A percentile compares a stretch with the other conserved stretches of the same genome.
Evolutionary conservation across 1,140 invertebrate genomes (phyloP).

Genomic region (Globodera ellingtonae): DNA sequence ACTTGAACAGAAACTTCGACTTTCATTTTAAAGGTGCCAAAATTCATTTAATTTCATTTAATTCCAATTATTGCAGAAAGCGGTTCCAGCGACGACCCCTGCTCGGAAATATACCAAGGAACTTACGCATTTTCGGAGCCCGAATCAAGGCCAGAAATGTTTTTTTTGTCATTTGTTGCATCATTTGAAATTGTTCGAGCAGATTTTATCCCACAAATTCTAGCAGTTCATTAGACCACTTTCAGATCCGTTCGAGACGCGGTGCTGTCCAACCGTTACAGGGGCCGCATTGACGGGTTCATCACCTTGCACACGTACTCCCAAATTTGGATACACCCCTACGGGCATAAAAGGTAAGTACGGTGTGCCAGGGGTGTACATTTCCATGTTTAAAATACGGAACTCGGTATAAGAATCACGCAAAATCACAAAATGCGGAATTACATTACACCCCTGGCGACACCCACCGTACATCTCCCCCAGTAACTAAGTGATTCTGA

Average conservation of each 20-base stretch:
- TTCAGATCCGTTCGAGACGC: conserved; percentile 56
- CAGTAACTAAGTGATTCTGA: neutral
- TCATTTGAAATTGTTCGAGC: too few relatives aligned
- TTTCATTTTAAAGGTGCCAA: conserved; percentile 59
- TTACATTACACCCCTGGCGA: too few relatives aligned
- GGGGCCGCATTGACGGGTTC: conserved; percentile 59
- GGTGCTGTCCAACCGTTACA: conserved; percentile 57
- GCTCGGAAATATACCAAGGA: conserved; percentile 64
- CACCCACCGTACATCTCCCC: too few relatives aligned
- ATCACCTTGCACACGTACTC: conserved; percentile 65
- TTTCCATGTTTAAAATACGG: too few relatives aligned
- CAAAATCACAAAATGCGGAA: too few relatives aligned
- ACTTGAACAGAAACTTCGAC: conserved; percentile 63
- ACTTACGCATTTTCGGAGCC: conserved; percentile 61
- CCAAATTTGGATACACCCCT: conserved; percentile 66
- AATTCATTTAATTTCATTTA: conserved; percentile 8
- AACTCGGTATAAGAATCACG: too few relatives aligned
- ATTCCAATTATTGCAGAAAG: conserved; percentile 42
- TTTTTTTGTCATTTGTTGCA: too few relatives aligned
- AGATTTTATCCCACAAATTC: too few relatives aligned
- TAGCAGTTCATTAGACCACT: neutral
- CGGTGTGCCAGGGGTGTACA: neutral
- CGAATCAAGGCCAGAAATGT: conserved; percentile 46
- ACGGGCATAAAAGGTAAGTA: conserved; percentile 53
- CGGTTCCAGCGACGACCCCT: conserved; percentile 63